Conservation (phyloP, 2,888 invertebrate species). For the Harpalus rubripes region DNA sequence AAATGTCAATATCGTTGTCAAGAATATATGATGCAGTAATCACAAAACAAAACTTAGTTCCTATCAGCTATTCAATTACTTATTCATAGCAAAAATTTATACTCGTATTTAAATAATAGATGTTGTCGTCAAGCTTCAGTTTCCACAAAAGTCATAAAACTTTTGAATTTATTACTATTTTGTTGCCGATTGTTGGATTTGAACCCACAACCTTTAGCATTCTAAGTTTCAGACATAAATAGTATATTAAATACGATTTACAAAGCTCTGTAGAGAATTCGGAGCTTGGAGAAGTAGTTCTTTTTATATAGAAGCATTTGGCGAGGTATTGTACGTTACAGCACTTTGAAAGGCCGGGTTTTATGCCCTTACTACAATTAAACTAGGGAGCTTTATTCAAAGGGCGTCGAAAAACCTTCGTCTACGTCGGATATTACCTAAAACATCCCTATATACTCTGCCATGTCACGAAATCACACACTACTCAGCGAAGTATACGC, state of each 20-base stretch:
- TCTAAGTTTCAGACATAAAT: not conserved
- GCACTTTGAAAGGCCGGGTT: slow-evolving; percentile 58
- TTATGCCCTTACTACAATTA: slow-evolving; percentile 65
- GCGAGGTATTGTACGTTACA: slow-evolving; percentile 9
- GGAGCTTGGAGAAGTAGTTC: slow-evolving; percentile 14
- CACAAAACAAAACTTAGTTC: too few relatives aligned
- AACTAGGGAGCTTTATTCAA: slow-evolving; percentile 53
- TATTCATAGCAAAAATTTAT: too few relatives aligned
- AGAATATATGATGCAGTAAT: too few relatives aligned
- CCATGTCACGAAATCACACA: slow-evolving; percentile 32
- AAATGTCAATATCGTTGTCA: too few relatives aligned
- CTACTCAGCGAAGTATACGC: slow-evolving; percentile 9
- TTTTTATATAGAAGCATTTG: slow-evolving; percentile 60
- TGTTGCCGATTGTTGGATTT: not conserved
- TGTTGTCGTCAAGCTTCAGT: too few relatives aligned
- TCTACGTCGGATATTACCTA: slow-evolving; percentile 40
- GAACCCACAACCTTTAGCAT: not conserved
- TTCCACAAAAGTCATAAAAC: too few relatives aligned
- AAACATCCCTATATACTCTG: slow-evolving; percentile 27
- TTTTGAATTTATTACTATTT: too few relatives aligned
- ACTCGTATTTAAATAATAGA: too few relatives aligned
- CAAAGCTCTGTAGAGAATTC: not conserved
- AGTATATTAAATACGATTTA: not conserved
- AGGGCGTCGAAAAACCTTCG: slow-evolving; percentile 19
- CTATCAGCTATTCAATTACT: too few relatives aligned